A percentile compares a stretch with the other conserved stretches of the same genome.
These are phyloP conservation scores for Sylvia atricapilla DNA, from an alignment of 2,113 vertebrate genomes.

Conservation along the genomic window DNA sequence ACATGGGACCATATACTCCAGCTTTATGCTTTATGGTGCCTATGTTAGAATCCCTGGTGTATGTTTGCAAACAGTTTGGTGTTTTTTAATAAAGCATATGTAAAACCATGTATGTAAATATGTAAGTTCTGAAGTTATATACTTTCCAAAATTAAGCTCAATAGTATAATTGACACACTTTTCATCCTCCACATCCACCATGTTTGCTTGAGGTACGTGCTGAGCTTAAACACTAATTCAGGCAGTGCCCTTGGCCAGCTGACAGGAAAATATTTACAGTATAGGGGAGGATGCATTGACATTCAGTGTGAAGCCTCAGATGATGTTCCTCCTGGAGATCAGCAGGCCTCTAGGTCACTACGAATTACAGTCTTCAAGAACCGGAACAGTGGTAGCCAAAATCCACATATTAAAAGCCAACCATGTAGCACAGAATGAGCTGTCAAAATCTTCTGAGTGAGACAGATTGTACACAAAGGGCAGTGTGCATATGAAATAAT, in stretches of 20 bases:
- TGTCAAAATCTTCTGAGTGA: background rate
- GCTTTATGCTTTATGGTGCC: background rate
- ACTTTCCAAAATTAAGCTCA: background rate
- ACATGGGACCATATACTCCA: background rate
- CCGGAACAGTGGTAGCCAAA: background rate
- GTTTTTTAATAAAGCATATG: background rate
- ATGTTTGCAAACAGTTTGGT: background rate
- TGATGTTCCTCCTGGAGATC: background rate
- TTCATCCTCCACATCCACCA: too few relatives aligned
- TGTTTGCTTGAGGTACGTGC: background rate
- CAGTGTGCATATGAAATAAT: background rate
- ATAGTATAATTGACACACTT: background rate
- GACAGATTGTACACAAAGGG: background rate
- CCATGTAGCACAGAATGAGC: background rate
- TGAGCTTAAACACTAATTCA: background rate
- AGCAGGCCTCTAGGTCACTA: background rate
- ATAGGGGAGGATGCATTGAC: background rate
- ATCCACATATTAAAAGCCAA: background rate
- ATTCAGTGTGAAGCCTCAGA: background rate
- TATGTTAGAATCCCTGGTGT: background rate
- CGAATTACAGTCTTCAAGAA: background rate
- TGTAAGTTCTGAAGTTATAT: background rate
- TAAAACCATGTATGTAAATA: background rate
- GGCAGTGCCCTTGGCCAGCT: background rate
- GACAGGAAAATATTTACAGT: background rate